Conservation (phyloP, 2,113 vertebrate species). For the Bucco capensis region DNA sequence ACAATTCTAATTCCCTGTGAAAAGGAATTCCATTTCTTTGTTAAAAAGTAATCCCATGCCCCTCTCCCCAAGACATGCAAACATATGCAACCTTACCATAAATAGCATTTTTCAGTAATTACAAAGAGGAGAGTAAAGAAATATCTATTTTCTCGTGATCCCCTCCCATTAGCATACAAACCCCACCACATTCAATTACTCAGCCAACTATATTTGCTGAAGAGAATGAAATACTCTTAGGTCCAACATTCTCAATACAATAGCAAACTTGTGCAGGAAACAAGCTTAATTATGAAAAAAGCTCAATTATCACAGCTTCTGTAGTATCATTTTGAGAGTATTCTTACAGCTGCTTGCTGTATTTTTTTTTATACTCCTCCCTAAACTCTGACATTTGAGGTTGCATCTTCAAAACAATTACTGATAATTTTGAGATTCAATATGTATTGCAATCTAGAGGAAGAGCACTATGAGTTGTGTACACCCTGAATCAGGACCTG, state of each 20-base stretch:
- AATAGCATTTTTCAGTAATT: constrained; percentile 6
- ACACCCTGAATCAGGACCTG: neutral
- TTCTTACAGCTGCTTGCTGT: neutral
- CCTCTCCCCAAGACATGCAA: neutral
- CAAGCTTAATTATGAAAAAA: neutral
- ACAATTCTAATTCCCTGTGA: constrained; percentile 11
- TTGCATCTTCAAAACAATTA: neutral
- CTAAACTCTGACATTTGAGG: neutral
- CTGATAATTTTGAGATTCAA: neutral
- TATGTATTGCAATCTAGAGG: neutral
- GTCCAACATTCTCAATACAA: neutral
- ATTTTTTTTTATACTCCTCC: neutral
- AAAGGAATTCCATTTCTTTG: constrained; percentile 33
- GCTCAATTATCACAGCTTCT: neutral
- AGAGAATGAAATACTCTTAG: neutral
- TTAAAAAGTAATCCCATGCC: neutral
- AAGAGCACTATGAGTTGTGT: neutral
- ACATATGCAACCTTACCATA: neutral
- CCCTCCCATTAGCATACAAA: neutral
- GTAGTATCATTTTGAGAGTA: neutral
- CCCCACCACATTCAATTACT: neutral
- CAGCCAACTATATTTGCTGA: neutral
- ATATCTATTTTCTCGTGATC: neutral
- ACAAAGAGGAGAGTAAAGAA: neutral
- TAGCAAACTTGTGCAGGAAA: neutral